These are phyloP conservation scores for Tor tambroides DNA, from an alignment of 2,113 vertebrate species.

Conservation along the genomic window DNA sequence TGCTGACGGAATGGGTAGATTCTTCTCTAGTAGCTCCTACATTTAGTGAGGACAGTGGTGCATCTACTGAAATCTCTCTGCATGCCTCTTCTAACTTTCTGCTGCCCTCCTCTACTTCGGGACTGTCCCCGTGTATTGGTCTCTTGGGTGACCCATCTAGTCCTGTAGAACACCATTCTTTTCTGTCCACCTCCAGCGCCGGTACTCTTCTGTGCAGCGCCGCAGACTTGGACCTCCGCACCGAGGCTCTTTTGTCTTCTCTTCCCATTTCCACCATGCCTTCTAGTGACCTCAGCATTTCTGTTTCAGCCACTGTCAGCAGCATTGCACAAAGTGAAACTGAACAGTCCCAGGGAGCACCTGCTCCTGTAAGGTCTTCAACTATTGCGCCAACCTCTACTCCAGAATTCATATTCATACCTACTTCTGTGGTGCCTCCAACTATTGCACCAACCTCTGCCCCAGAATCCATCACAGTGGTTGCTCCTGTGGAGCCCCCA, in stretches of 20 bases:
- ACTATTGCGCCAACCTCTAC: constrained; percentile 65
- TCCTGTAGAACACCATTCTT: constrained; percentile 62
- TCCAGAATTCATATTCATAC: constrained; percentile 34
- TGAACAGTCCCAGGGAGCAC: not conserved
- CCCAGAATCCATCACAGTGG: constrained; percentile 39
- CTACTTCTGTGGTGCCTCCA: constrained; percentile 71
- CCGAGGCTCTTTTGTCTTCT: constrained; percentile 61
- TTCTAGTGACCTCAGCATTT: constrained; percentile 73
- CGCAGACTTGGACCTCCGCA: not conserved
- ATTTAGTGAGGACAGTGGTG: constrained; percentile 55
- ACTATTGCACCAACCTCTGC: constrained; percentile 64
- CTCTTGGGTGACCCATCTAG: constrained; percentile 62
- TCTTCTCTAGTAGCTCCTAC: constrained; percentile 58
- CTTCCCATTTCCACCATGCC: constrained; percentile 66
- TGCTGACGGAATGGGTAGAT: constrained; percentile 57
- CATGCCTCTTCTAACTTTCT: constrained; percentile 62
- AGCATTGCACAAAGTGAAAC: constrained; percentile 58
- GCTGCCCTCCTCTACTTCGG: constrained; percentile 59
- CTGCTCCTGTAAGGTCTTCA: constrained; percentile 70
- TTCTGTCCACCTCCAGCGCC: constrained; percentile 75
- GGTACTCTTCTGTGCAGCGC: constrained; percentile 61
- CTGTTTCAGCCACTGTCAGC: constrained; percentile 75
- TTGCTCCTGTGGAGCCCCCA: constrained; percentile 70
- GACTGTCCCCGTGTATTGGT: constrained; percentile 55
- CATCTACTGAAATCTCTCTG: constrained; percentile 58